These are phyloP conservation scores for Laupala kohalensis DNA, from an alignment of 1,140 invertebrate species.

Conservation along the genomic window DNA sequence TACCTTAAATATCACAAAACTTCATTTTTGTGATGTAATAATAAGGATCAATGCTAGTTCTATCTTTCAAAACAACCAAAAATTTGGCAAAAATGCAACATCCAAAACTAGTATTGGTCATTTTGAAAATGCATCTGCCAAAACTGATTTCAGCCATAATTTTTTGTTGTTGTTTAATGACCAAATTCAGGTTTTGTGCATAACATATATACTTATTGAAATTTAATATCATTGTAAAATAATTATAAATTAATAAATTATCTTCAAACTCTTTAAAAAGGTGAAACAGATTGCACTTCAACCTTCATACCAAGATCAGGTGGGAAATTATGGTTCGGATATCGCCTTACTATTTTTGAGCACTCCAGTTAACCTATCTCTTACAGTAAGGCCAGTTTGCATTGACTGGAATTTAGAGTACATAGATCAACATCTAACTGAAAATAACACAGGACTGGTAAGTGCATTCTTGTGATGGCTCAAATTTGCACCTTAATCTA, in stretches of 20 bases:
- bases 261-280: conserved; percentile 3
- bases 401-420: conserved; percentile 25
- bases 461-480: conserved; percentile 7
- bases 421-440: conserved; percentile 18
- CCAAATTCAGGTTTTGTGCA: no score
- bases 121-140: no score
- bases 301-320: conserved; percentile 28
- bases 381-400: conserved; percentile 26
- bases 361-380: conserved; percentile 20
- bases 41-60: no score
- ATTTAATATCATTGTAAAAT: neutral
- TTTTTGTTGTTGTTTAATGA: no score
- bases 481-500: neutral
- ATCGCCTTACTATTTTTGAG: conserved; percentile 29
- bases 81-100: no score
- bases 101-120: no score
- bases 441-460: conserved; percentile 25
- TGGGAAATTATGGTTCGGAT: conserved; percentile 33
- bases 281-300: conserved; percentile 19
- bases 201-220: no score
- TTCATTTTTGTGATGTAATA: no score
- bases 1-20: no score
- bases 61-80: no score
- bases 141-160: no score
- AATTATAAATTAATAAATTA: neutral